Base-by-base conservation (phyloP, 2,888 invertebrate genomes). In the Axea sp. region DNA sequence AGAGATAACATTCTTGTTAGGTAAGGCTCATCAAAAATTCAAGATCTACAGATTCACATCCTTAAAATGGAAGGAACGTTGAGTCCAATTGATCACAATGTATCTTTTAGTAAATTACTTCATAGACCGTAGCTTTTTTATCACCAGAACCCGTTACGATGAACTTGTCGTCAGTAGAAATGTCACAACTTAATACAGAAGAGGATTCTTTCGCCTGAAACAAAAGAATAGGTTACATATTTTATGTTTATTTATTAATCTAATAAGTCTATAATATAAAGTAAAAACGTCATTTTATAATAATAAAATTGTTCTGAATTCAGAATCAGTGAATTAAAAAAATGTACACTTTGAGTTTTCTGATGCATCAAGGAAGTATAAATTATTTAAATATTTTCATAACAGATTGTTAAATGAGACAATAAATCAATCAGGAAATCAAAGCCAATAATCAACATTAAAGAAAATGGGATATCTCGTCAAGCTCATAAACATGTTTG, bases 91-190 rank as follows among this genome's bases (percentile, higher is more conserved):
- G 26, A 60, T 59, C 68, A 69, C 67, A 60, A 31, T 35, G 28
- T 73, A 53, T 77, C 60, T 73, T n/a, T n/a, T 90, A 95, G 89
- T 95, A 96, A 88, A 95, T 92, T 84, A 98, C 97, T 92, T 98
- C 97, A 89, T 98, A 98, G 77, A 98, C 94, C 51, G 97, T 98
- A 79, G 98, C 98, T 88, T 98, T 98, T 89, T 98, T 98, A 89
- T 99, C 98, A 64, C 98, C 98, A 31, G 97, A 97, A 75, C 98
- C 98, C 41, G 98, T 98, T 82, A 98, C 97, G 84, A 98, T 97
- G 89, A 95, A 98, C 89, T 97, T 97, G 90, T 99, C 98, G 89
- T 99, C 98, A 73, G 95, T 92, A 76, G 98, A 97, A 89, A 98
- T 97, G 92, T 98, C 98, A 91, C 98, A 99, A 90, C 97, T 97